Base-by-base conservation (phyloP, 2,797 vertebrate genomes). In the Aldrovandia affinis region DNA sequence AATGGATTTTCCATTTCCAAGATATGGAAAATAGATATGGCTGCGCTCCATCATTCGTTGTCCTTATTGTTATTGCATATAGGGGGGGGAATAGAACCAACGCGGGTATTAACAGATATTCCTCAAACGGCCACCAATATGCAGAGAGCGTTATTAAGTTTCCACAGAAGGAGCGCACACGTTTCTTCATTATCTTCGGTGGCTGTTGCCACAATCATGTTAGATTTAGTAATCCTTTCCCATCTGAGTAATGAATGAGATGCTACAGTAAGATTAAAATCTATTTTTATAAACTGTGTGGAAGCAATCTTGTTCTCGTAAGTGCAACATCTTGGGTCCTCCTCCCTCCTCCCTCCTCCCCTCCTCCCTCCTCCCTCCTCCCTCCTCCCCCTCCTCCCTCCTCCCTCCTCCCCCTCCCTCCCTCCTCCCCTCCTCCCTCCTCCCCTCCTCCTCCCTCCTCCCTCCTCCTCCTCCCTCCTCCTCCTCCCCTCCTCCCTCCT, bases 211-310 rank as follows among this genome's bases (percentile, higher is more conserved):
- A 77, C 80, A 85, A 81, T 70, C 84, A 85, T 75, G 84, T 85
- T 81, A 81, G 70, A 89, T 92, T 89, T 78, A 87, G 87, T 89
- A 87, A 82, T 82, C 78, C 86, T 87, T 70, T 75, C 77, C 36
- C 85, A 80, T 84, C 83, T 85, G 65, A 83, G 82, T 77, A 65
- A 80, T 81, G 81, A 61, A 86, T 81, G 82, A 83, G 80, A 86
- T 61, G 55, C 78, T 65, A 33, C 77, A 50, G 63, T 73, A 44
- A 63, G 85, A 86, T 83, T 81, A 83, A 61, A 83, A 83, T 75
- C 78, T 77, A 80, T 86, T 86, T 80, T 86, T 86, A 85, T 85
- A 36, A 81, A 42, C 79, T 85, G 80, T 81, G 39, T 36, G 73
- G 83, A 85, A 85, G 84, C 79, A 81, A 85, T 85, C 65, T 25